Evolutionary conservation across 2,888 invertebrate genomes (phyloP), one percentile per base, ranked within the genome.

Genomic region (Apodemia hepburni): DNA sequence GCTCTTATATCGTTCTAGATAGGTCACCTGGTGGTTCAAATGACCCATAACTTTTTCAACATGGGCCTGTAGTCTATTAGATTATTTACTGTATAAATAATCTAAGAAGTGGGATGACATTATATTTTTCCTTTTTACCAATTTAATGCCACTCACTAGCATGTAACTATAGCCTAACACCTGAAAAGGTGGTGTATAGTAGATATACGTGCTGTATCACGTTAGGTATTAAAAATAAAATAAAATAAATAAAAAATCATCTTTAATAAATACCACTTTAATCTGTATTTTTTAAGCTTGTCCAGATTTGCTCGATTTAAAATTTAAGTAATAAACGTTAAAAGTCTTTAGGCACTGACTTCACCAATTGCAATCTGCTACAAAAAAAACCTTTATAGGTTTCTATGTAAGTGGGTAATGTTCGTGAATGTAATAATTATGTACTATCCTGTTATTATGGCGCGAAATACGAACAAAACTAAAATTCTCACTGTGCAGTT

Each of bases 381-480:
- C 15, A 42, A 45, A 45, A 45, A 45, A 45, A n/a, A 45, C n/a
- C n/a, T n/a, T 6, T 45, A 5, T 45, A 0, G n/a, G n/a, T n/a
- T 42, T 9, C 9, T 35, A 22, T 1, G 22, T 22, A 22, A 2
- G 22, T 22, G 2, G 22, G 22, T 22, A 22, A 22, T 22, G 22
- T 22, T 22, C 22, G n/a, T 45, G 45, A n/a, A 45, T n/a, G 1
- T 45, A 45, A 45, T 12, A 45, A 12, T 45, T 42, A 42, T 15
- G 7, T 7, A 15, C 18, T 15, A 29, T 29, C 27, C 54, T 54
- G 54, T 54, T 54, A 12, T 18, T 51, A 54, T 27, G 54, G 54
- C 54, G 54, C 54, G 29, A 54, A 54, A 54, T 54, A 54, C 12
- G 27, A 54, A 54, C 54, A 54, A 15, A 29, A 54, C 18, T 54